Evolutionary conservation across 1,140 invertebrate species (phyloP), one percentile per base, ranked within the genome.

Genomic region (Liolophura sinensis): DNA sequence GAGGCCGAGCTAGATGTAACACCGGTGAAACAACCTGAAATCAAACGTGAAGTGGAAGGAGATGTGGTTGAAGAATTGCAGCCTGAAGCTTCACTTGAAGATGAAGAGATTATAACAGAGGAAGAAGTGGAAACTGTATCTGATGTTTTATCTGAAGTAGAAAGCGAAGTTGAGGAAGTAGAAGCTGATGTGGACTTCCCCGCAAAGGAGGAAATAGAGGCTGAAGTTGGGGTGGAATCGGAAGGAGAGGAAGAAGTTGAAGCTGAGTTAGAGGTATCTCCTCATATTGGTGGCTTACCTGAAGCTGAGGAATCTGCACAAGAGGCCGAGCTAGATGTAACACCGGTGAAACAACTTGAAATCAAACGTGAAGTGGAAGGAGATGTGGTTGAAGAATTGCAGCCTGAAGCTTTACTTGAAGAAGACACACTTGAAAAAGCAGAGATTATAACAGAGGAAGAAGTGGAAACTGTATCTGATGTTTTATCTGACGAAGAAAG

Each of bases 221-320:
- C 14, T 31, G 25, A 57, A 22, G 25, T 40, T 57, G 55, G 22
- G 40, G n/a, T 31, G 18, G 55, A 15, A 22, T 31, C 12, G 22
- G 20, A 20, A 22, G 31, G 31, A 9, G 31, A 40, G 31, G 67
- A 68, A 31, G 55, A 58, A 20, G 24, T 61, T 15, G 27, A 57
- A 48, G 15, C 25, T 49, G 47, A 69, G 62, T 59, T 67, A 64
- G 69, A 69, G 20, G 74, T 62, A 47, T 51, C 62, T 54, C 55
- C 59, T 51, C 54, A 57, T 22, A 64, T 57, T 57, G 65, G 40
- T n/a, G 57, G 65, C 3, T 40, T 40, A 40, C 31, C 31, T 40
- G 31, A 40, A 40, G 31, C 3, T 40, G 9, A 40, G 9, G 9
- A 40, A 9, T 9, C 71, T 27, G 70, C 71, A 46, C 66, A 54